These are phyloP conservation scores for Lymantria monacha DNA, from an alignment of 2,888 invertebrate genomes.

Conservation along the genomic window DNA sequence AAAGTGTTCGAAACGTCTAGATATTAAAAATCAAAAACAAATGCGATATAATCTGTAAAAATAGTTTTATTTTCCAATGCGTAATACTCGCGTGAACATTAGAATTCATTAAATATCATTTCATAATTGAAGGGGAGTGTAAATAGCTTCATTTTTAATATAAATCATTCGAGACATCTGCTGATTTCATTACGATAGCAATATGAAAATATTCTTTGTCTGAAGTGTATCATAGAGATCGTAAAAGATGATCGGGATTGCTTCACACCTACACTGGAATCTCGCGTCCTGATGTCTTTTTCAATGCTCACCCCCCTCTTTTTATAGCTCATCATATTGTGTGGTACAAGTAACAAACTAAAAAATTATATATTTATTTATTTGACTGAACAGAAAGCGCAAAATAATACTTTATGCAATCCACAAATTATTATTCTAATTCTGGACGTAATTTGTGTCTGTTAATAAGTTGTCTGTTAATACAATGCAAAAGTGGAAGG, in stretches of 20 bases:
- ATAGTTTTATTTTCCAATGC: no score
- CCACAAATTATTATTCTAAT: no score
- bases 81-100: no score
- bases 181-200: conserved; percentile 10
- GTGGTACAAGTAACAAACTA: conserved; percentile 33
- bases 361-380: not conserved
- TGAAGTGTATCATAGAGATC: conserved; percentile 50
- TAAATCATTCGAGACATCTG: conserved; percentile 11
- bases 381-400: no score
- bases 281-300: conserved; percentile 64
- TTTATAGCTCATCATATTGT: conserved; percentile 45
- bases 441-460: no score
- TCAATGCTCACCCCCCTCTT: conserved; percentile 59
- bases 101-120: no score
- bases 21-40: no score
- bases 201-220: conserved; percentile 5
- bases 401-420: no score
- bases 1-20: no score
- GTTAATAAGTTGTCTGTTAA: no score
- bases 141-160: not conserved
- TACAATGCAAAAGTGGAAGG: no score
- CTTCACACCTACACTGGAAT: conserved; percentile 68
- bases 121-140: not conserved
- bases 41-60: no score
- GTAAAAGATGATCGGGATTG: conserved; percentile 66